These are phyloP conservation scores for Lordiphosa clarofinis DNA, from an alignment of 1,140 invertebrate genomes.

Conservation along the genomic window DNA sequence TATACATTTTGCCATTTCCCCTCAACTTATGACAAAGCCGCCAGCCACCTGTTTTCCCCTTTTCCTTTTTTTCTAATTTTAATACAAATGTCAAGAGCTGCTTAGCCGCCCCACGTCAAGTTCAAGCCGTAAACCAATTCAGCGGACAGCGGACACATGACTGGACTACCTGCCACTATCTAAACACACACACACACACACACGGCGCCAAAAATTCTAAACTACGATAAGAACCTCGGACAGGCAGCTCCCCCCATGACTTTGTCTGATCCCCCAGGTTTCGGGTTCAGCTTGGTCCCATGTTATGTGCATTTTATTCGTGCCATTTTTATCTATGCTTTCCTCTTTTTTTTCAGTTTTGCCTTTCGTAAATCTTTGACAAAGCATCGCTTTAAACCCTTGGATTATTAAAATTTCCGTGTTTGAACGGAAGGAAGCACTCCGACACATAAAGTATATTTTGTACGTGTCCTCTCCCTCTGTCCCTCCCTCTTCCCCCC, in stretches of 20 bases:
- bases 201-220: conserved; percentile 2
- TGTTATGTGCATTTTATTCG: conserved; percentile 14
- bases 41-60: no score
- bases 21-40: no score
- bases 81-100: conserved; percentile 13
- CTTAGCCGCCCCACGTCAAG: conserved; percentile 5
- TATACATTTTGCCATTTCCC: no score
- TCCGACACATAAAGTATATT: no score
- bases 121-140: conserved; percentile 9
- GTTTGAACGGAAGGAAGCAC: no score
- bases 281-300: conserved; percentile 9
- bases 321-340: conserved; percentile 6
- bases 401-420: no score
- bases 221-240: conserved; percentile 6
- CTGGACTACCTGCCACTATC: conserved; percentile 5
- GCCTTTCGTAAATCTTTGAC: conserved; percentile 59
- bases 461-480: no score
- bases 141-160: conserved; percentile 15
- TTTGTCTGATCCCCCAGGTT: conserved; percentile 3
- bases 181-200: conserved; percentile 8
- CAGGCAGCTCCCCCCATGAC: conserved; percentile 4
- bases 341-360: conserved; percentile 11
- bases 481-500: no score
- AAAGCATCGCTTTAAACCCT: no score
- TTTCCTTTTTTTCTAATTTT: neutral